phyloP scores from a whole-genome alignment of 2,797 vertebrate species.

The Centroberyx gerrardi region DNA sequence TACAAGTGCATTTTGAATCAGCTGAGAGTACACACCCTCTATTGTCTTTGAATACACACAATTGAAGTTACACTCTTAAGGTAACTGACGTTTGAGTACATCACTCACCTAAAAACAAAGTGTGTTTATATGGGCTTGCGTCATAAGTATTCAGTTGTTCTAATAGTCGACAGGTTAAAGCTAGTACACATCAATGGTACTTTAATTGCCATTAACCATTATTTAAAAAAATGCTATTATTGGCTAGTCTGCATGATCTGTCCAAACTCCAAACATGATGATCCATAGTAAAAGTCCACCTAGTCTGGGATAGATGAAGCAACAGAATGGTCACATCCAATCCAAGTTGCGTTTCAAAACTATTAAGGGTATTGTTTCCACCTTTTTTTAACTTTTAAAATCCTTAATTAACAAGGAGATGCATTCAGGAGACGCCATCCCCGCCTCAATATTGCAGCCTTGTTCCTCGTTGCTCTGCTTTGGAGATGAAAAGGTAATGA shows the following conservation, averaged over 20 bases:
- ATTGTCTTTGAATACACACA: neutral
- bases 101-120: constrained; percentile 30
- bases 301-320: neutral
- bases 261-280: neutral
- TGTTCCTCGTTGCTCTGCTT: constrained; percentile 2
- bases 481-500: constrained; percentile 14
- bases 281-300: neutral
- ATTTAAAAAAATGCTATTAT: neutral
- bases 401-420: neutral
- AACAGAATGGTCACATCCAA: neutral
- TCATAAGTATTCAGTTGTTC: constrained; percentile 23
- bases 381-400: neutral
- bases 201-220: neutral
- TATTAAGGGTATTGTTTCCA: too few relatives aligned
- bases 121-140: constrained; percentile 21
- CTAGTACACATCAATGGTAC: constrained; percentile 12
- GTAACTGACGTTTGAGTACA: neutral
- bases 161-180: constrained; percentile 35
- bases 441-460: too few relatives aligned
- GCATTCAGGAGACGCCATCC: neutral
- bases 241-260: neutral
- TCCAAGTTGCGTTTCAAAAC: too few relatives aligned
- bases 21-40: neutral
- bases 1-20: neutral
- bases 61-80: neutral